Base-by-base conservation (phyloP, 1,140 invertebrate genomes). In the Cyrtorhinus lividipennis region DNA sequence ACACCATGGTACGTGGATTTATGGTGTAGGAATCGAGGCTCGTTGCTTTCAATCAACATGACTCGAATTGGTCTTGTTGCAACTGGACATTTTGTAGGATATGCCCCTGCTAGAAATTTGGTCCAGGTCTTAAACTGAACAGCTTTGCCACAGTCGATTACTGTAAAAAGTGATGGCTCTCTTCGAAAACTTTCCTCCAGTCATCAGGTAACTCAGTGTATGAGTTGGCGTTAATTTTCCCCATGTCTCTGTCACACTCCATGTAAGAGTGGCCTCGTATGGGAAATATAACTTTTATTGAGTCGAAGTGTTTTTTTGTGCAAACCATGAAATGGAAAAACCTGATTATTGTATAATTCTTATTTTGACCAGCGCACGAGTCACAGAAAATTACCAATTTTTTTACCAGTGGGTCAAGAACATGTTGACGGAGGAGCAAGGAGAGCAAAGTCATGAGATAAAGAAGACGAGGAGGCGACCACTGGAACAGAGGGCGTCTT, bases 21-120 rank as follows among this genome's bases (percentile, higher is more conserved):
- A 8, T 38, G 30, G 30, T 38, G 30, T 53, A 53, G 20, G 48
- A 53, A 20, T 53, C 20, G 8, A 53, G 48, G 48, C 48, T 53
- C 48, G 20, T 53, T 53, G 48, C 20, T 53, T 15, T 20, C 18
- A 53, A 20, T 20, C 18, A 53, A 13, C 48, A 53, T 10, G 48
- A 53, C 48, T 53, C 48, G 20, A 53, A 53, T 53, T 53, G 48
- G 48, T 53, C 48, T 53, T 15, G 48, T 53, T 53, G 48, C 12
- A 12, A 22, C 48, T 10, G 48, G 48, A 53, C 48, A 53, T 53
- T 53, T 53, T 53, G 48, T 53, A 10, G 18, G 48, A 53, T 53
- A 53, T 53, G 48, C 20, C 10, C 48, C 20, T 53, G 48, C 10
- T 5, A 53, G 48, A 22, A 53, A 53, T 20, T 44, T 44, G 38